Evolutionary conservation across 2,797 vertebrate species (phyloP), one percentile per base, ranked within the genome.

Genomic region (Phylloscopus collybita): DNA sequence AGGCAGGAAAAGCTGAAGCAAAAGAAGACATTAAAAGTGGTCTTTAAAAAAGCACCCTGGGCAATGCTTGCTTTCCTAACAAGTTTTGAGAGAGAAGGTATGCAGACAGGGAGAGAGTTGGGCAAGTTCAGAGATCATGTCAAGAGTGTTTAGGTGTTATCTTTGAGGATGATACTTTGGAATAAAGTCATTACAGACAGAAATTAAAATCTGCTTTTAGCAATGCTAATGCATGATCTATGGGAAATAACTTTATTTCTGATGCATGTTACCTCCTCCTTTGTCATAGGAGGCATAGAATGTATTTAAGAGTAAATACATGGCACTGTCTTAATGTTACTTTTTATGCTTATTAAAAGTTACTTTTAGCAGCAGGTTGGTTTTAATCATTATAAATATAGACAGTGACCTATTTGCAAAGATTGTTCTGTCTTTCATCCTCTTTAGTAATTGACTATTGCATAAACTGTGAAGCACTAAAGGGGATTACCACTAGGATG

Each of bases 381-480:
- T 88, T 97, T 93, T 96, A 94, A 76, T 93, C 86, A 87, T 93
- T 95, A 75, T 71, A 97, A 96, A 97, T 95, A 97, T 94, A 96
- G 93, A 66, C 96, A 66, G 88, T 97, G 97, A 96, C 97, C 96
- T 97, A 97, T 97, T 97, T 97, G 93, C 84, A 92, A 97, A 97
- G 96, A 94, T 88, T 85, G 96, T 80, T 95, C 79, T 89, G 85
- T 94, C 95, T 96, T 97, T 97, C 95, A 97, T 97, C 97, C 96
- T 97, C 96, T 97, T 97, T 96, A 96, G 95, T 97, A 97, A 96
- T 96, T 97, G 95, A 94, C 96, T 96, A 91, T 97, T 97, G 97
- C 97, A 97, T 97, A 96, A 97, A 97, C 96, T 97, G 94, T 97
- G 96, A 96, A 95, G 94, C 78, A 87, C 83, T 94, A 93, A 96